Evolutionary conservation across 2,888 invertebrate genomes (phyloP).

Genomic region (Norana najaformis): DNA sequence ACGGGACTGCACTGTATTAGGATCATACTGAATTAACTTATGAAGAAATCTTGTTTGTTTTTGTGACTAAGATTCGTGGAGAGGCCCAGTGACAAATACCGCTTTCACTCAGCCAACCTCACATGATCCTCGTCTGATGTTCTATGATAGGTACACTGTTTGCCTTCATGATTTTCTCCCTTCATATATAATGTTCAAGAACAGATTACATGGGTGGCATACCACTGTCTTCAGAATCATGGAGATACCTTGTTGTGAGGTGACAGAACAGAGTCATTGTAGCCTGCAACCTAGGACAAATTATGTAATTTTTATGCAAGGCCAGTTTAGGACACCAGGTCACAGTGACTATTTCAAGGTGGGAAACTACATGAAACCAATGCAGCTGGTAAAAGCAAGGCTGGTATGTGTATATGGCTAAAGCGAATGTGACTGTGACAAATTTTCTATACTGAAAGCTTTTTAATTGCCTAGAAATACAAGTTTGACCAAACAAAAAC

Average conservation of each 20-base stretch:
- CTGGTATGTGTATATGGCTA: not conserved
- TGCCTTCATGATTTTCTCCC: not conserved
- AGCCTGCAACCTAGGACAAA: no score
- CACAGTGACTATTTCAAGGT: not conserved
- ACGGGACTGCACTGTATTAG: no score
- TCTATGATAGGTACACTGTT: not conserved
- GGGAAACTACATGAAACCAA: not conserved
- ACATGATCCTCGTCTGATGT: conserved; percentile 8
- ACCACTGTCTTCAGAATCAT: not conserved
- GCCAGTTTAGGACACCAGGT: not conserved
- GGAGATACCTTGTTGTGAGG: not conserved
- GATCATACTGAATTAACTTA: not conserved
- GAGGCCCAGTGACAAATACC: not conserved
- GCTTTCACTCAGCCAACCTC: conserved; percentile 10
- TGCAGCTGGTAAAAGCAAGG: not conserved
- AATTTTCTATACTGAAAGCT: not conserved
- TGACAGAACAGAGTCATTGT: no score
- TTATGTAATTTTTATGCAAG: no score
- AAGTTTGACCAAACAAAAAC: not conserved
- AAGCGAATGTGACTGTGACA: not conserved
- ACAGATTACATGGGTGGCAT: not conserved
- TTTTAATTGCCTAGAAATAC: not conserved
- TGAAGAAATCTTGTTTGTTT: not conserved
- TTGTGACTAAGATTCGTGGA: not conserved
- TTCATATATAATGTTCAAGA: no score